Evolutionary conservation across 2,797 vertebrate genomes (phyloP).

Genomic region (Bryconaethiops microstoma): DNA sequence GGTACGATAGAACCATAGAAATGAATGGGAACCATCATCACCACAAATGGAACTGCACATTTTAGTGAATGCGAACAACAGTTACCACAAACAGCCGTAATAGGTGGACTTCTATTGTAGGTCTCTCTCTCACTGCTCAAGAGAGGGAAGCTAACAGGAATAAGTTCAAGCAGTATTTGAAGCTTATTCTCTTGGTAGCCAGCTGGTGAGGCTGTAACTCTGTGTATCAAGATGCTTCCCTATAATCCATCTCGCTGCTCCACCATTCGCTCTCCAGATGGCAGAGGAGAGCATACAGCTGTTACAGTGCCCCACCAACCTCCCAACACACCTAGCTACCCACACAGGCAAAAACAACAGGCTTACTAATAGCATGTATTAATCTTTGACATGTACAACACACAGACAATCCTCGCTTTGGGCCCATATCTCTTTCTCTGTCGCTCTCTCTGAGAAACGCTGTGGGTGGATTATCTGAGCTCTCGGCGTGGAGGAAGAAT

Average conservation of each 20-base stretch:
- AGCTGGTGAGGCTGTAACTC: slow-evolving; percentile 41
- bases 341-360: slow-evolving; percentile 24
- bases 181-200: slow-evolving; percentile 22
- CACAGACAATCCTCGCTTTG: slow-evolving; percentile 29
- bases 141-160: not conserved
- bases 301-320: not conserved
- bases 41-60: slow-evolving; percentile 38
- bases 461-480: slow-evolving; percentile 46
- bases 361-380: slow-evolving; percentile 34
- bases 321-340: slow-evolving; percentile 23
- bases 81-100: slow-evolving; percentile 2
- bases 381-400: slow-evolving; percentile 44
- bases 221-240: not conserved
- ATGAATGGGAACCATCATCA: slow-evolving; percentile 30
- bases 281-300: slow-evolving; percentile 53
- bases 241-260: slow-evolving; percentile 2
- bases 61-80: slow-evolving; percentile 4
- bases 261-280: slow-evolving; percentile 44
- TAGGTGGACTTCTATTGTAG: not conserved
- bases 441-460: slow-evolving; percentile 9
- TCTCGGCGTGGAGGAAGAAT: not conserved
- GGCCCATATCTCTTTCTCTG: not conserved
- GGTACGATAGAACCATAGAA: slow-evolving; percentile 17
- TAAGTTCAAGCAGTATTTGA: not conserved
- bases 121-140: not conserved